Percentiles rank a stretch among this genome's conserved stretches.
These are phyloP conservation scores for Catharus fuscescens DNA, from an alignment of 2,113 vertebrate species.

Conservation along the genomic window DNA sequence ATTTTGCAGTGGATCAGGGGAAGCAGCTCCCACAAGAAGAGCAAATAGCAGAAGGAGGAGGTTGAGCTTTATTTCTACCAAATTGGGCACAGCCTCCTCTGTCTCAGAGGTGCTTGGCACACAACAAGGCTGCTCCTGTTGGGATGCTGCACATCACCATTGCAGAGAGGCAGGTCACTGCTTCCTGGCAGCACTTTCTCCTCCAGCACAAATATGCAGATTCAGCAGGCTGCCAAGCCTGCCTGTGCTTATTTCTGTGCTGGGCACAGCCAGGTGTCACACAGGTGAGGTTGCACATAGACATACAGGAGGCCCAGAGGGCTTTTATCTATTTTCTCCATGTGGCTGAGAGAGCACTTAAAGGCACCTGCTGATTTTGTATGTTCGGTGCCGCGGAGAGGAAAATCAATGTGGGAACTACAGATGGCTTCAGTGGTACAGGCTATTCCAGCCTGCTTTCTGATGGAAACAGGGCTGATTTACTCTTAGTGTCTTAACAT, in stretches of 20 bases:
- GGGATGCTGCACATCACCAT: neutral
- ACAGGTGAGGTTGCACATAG: conserved; percentile 46
- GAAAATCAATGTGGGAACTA: conserved; percentile 54
- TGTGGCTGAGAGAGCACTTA: conserved; percentile 39
- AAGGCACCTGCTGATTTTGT: conserved; percentile 57
- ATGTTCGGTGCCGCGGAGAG: neutral
- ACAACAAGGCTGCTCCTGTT: neutral
- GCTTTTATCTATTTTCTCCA: conserved; percentile 49
- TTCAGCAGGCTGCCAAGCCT: conserved; percentile 55
- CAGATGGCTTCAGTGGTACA: conserved; percentile 40
- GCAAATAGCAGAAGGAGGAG: neutral
- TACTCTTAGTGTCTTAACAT: conserved; percentile 34
- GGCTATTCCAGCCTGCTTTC: conserved; percentile 39
- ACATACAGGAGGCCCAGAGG: conserved; percentile 15
- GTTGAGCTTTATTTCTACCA: neutral
- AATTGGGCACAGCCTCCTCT: neutral
- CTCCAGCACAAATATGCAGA: neutral
- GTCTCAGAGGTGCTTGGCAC: conserved; percentile 4
- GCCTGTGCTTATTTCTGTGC: conserved; percentile 32
- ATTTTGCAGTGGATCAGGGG: neutral
- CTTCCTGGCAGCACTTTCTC: conserved; percentile 33
- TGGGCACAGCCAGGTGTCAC: conserved; percentile 63
- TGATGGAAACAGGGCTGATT: conserved; percentile 25
- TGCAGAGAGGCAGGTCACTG: conserved; percentile 37
- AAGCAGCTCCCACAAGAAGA: neutral